These are phyloP conservation scores for Psittacula derbiana DNA, from an alignment of 2,797 vertebrate genomes.

Conservation along the genomic window DNA sequence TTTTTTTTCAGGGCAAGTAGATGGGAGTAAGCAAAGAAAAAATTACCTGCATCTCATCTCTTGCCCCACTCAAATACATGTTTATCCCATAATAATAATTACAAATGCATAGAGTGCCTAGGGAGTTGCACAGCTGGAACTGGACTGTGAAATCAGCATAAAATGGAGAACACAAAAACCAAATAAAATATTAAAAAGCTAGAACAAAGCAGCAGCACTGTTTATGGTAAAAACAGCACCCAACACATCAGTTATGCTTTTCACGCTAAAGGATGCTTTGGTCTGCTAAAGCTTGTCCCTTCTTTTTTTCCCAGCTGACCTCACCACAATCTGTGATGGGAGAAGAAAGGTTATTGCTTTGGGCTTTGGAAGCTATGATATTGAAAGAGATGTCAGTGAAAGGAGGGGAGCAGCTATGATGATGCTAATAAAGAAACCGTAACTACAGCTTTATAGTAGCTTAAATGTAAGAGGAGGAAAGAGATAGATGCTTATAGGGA, in stretches of 20 bases:
- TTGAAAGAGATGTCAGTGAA: not conserved
- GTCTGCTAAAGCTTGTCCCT: not conserved
- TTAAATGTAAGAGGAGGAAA: not conserved
- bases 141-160: constrained; percentile 1
- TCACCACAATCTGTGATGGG: not conserved
- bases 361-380: not conserved
- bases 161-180: constrained; percentile 8
- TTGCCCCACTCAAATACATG: constrained; percentile 17
- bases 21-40: not conserved
- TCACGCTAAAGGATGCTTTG: not conserved
- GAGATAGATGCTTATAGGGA: not conserved
- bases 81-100: constrained; percentile 45
- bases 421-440: not conserved
- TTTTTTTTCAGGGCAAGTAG: not conserved
- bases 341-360: not conserved
- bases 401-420: not conserved
- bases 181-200: constrained; percentile 42
- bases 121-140: constrained; percentile 16
- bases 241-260: not conserved
- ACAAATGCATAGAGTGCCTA: not conserved
- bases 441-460: not conserved
- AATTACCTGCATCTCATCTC: not conserved
- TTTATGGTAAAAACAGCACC: not conserved
- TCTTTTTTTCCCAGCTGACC: not conserved
- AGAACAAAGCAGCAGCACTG: constrained; percentile 41